Base-by-base conservation (phyloP, 2,797 vertebrate genomes). In the Monodelphis domestica region DNA sequence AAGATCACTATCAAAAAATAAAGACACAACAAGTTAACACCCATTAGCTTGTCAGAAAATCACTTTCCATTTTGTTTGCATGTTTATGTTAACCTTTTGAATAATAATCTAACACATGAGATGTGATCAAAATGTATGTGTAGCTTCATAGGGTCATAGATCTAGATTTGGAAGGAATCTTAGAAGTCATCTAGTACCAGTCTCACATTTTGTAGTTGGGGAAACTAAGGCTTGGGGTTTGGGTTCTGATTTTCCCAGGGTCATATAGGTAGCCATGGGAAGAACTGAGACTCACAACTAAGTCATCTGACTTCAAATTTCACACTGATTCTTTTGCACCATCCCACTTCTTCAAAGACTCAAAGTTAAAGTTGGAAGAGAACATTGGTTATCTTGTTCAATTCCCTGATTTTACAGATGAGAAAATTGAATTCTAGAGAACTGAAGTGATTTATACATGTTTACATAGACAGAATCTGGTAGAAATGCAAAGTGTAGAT, bases 1-100 rank as follows among this genome's bases (percentile, higher is more conserved):
- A 33, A 54, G 5, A 78, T 94, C 51, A 78, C 53, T 55, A n/a
- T 59, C 59, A 84, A 95, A 78, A 93, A 88, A 53, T 92, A 93
- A 91, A 78, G 45, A 57, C 57, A 1, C 17, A 51, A 91, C 38
- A 50, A 54, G 29, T 54, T 78, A 90, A 93, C 54, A 1, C 3
- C 93, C 92, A 14, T 26, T 14, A 93, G 24, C 7, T 92, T 59
- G 29, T 54, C 54, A 91, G 54, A 94, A 87, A 88, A 53, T 33
- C 45, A 52, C 6, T 78, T 54, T 91, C 84, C 2, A 38, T 0
- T 54, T 84, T 84, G 55, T 94, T 12, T 63, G 11, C 0, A n/a
- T 4, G 0, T 10, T 70, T 50, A 53, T 63, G 12, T 14, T 9
- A 12, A 21, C 14, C 70, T n/a, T 17, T 12, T 88, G 0, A 15